Base-by-base conservation (phyloP, 1,140 invertebrate species). In the Caenorhabditis brenneri region DNA sequence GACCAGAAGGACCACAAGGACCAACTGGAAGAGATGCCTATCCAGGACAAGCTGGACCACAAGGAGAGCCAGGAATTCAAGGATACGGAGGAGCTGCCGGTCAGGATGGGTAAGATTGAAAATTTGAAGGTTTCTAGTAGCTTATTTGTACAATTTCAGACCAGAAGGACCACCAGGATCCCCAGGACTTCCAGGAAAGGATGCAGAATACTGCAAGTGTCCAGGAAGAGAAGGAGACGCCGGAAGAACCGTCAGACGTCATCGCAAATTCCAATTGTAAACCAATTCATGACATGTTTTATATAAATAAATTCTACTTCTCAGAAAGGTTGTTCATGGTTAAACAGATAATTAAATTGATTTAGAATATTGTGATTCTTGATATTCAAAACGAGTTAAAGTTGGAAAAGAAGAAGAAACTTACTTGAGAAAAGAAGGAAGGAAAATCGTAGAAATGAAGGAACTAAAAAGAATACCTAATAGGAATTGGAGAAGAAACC, bases 71-170 rank as follows among this genome's bases (percentile, higher is more conserved):
- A 33, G 85, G 85, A 85, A 33, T 55, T 36, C 79, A 80, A 36
- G 85, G 85, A 81, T 83, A 87, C 33, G 33, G 51, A 29, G 85
- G 88, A 60, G 80, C 85, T 7, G 88, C 87, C 42, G 88, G 88
- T 69, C 55, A 65, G 46, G 84, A 87, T 53, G 88, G 87, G 49
- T 58, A 85, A 27, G 88, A 86, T 19, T 79, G 49, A 60, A 27
- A 39, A 22, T 19, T 0, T 27, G 29, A 65, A 65, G n/a, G 7
- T 16, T n/a, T 27, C 19, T n/a, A 33, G 0, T 3, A 36, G 22
- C 7, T 3, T 19, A 39, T 10, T n/a, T 9, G 22, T 19, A 65
- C 33, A 2, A 7, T 74, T 74, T 74, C 36, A 74, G 65, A 74
- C 65, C 65, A 42, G 65, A 74, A 24, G 65, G 65, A 39, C 65